Conservation (phyloP, 1,140 invertebrate genomes). For the Temnothorax nylanderi region DNA sequence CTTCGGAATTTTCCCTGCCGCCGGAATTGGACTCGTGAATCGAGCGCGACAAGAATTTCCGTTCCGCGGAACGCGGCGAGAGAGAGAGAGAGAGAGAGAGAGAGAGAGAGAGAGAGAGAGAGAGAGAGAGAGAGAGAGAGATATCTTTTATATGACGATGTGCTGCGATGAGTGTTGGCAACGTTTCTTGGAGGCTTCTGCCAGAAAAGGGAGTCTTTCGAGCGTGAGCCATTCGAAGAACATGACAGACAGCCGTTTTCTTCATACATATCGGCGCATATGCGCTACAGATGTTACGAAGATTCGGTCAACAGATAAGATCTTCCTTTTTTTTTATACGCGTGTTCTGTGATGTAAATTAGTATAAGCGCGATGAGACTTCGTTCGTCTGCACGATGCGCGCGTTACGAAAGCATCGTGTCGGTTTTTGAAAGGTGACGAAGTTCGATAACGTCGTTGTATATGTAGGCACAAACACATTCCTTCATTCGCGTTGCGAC, state of each 20-base stretch:
- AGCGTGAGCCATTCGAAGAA: not conserved
- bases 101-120: not conserved
- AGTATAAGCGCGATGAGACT: not conserved
- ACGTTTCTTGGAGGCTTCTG: not conserved
- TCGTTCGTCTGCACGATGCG: not conserved
- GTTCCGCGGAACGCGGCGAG: not conserved
- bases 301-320: not conserved
- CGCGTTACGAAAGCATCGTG: not conserved
- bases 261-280: not conserved
- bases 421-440: not conserved
- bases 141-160: not conserved
- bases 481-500: slow-evolving; percentile 76
- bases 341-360: slow-evolving; percentile 55
- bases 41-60: not conserved
- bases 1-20: not conserved
- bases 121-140: not conserved
- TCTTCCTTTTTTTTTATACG: slow-evolving; percentile 41
- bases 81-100: not conserved
- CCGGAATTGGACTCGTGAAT: not conserved
- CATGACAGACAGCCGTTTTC: slow-evolving; percentile 8
- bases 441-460: slow-evolving; percentile 41
- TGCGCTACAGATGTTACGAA: not conserved
- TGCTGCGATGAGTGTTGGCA: not conserved
- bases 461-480: slow-evolving; percentile 68
- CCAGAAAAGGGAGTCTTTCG: not conserved